Evolutionary conservation across 1,140 invertebrate genomes (phyloP).

Genomic region (Stratiolaelaps scimitus): DNA sequence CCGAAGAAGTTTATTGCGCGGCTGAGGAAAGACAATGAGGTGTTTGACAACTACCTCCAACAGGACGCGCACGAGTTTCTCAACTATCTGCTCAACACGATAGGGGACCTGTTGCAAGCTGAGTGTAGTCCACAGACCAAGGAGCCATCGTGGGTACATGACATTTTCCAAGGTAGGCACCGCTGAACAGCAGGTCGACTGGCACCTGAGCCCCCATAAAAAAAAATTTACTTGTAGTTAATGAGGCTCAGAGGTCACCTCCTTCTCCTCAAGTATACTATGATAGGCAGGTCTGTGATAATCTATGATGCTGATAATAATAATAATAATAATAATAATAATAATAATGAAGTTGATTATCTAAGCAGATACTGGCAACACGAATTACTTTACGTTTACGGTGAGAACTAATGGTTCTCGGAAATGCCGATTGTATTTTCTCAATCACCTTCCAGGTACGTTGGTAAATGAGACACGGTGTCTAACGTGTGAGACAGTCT

Average conservation of each 20-base stretch:
- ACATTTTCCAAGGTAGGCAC: constrained; percentile 87
- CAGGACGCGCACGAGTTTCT: constrained; percentile 99
- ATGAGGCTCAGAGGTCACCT: too few species aligned
- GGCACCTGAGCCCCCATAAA: too few species aligned
- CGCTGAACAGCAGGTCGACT: too few species aligned
- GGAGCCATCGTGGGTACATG: constrained; percentile 96
- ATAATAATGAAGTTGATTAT: too few species aligned
- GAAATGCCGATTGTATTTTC: neutral
- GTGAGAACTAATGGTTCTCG: neutral
- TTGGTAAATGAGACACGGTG: constrained; percentile 97
- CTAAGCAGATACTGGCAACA: too few species aligned
- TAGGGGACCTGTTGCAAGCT: constrained; percentile 61
- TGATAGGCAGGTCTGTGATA: too few species aligned
- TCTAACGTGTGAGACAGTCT: constrained; percentile 88
- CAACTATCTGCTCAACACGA: constrained; percentile 89
- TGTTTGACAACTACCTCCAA: constrained; percentile 99
- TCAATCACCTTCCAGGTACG: constrained; percentile 44
- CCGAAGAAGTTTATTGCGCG: constrained; percentile 99
- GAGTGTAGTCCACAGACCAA: constrained; percentile 48
- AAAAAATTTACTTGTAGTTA: too few species aligned
- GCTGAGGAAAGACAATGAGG: constrained; percentile 95
- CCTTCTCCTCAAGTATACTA: too few species aligned
- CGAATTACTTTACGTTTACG: too few species aligned
- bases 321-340: too few species aligned
- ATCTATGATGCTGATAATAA: too few species aligned